phyloP scores from a whole-genome alignment of 2,888 invertebrate genomes.

The Sycophila texana region DNA sequence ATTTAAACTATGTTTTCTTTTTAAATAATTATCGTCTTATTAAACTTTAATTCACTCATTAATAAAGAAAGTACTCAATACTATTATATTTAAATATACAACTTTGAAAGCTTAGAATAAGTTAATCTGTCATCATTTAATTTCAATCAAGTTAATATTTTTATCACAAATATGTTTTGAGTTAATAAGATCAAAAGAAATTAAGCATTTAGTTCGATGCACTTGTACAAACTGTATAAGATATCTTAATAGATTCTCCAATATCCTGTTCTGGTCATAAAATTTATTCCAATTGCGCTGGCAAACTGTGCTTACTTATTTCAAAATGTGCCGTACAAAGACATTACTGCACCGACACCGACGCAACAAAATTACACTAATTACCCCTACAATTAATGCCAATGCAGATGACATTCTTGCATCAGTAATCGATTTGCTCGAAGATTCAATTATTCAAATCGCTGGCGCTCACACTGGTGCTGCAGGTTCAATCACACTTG shows the following conservation, averaged over 20 bases:
- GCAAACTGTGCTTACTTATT: not conserved
- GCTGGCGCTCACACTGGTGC: too few relatives aligned
- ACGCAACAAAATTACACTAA: too few relatives aligned
- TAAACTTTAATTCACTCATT: not conserved
- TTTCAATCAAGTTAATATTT: too few relatives aligned
- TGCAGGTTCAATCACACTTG: too few relatives aligned
- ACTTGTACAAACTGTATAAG: not conserved
- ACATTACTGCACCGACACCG: too few relatives aligned
- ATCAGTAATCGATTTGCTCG: too few relatives aligned
- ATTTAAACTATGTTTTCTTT: not conserved
- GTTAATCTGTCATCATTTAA: not conserved
- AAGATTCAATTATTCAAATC: too few relatives aligned
- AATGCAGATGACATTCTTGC: too few relatives aligned
- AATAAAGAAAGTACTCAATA: not conserved
- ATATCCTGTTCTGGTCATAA: slow-evolving; percentile 30
- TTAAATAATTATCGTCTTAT: not conserved
- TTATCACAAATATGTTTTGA: not conserved
- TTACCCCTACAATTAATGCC: too few relatives aligned
- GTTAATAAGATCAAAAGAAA: not conserved
- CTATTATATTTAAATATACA: not conserved
- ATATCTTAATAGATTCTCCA: not conserved
- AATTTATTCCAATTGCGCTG: slow-evolving; percentile 7
- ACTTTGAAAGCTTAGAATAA: not conserved
- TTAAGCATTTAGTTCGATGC: not conserved
- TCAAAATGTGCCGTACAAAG: too few relatives aligned